These are phyloP conservation scores for Desmodus rotundus DNA, from an alignment of 2,113 vertebrate species.

Conservation along the genomic window DNA sequence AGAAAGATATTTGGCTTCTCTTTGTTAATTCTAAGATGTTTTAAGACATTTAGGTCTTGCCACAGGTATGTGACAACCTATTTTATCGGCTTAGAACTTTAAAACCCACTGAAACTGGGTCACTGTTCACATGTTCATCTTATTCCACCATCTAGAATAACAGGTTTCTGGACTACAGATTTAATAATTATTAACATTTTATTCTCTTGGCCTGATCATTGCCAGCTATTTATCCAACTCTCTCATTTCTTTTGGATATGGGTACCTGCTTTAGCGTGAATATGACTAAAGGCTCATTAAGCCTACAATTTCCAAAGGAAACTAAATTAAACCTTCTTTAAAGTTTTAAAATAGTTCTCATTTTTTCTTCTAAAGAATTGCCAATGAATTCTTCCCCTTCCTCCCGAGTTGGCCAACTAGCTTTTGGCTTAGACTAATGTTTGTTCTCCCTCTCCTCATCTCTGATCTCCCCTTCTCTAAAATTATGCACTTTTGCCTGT, in stretches of 20 bases:
- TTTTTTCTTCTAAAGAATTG: constrained; percentile 25
- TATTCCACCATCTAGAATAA: neutral
- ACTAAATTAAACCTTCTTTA: constrained; percentile 25
- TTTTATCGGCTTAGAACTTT: neutral
- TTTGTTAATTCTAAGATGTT: neutral
- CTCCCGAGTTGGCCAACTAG: neutral
- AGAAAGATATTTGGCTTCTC: neutral
- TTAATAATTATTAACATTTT: constrained; percentile 2
- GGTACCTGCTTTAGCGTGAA: neutral
- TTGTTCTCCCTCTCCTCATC: neutral
- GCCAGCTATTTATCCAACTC: neutral
- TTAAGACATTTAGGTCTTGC: neutral
- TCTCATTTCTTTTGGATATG: constrained; percentile 1
- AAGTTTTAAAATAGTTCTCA: constrained; percentile 47
- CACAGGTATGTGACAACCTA: neutral
- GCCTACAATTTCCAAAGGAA: constrained; percentile 8
- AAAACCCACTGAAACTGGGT: neutral
- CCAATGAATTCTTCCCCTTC: neutral
- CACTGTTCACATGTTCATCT: neutral
- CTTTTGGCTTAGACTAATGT: neutral
- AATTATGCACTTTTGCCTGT: neutral
- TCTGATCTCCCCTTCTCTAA: neutral
- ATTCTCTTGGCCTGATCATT: neutral
- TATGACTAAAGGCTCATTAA: neutral
- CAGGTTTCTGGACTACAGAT: neutral